Conservation (phyloP, 2,797 vertebrate genomes). For the Crypturellus tataupa region DNA sequence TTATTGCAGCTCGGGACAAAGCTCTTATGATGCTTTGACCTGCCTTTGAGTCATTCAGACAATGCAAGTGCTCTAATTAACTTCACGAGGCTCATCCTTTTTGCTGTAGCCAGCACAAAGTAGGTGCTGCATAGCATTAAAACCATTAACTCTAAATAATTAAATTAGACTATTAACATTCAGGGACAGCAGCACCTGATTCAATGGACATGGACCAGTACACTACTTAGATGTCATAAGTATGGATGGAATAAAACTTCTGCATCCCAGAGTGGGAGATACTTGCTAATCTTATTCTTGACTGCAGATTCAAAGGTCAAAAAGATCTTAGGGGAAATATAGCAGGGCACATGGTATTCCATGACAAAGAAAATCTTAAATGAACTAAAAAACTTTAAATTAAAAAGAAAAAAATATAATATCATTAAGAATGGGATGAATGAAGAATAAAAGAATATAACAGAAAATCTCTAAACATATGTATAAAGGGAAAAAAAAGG, state of each 20-base stretch:
- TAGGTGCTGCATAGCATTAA: background rate
- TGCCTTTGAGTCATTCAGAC: background rate
- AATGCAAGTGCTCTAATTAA: background rate
- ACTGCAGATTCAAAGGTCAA: slow-evolving; percentile 65
- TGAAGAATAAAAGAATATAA: background rate
- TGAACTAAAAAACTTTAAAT: slow-evolving; percentile 38
- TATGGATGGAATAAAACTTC: slow-evolving; percentile 29
- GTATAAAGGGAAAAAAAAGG: background rate
- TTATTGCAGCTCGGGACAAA: background rate
- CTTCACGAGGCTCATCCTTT: background rate
- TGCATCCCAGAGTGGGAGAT: slow-evolving; percentile 44
- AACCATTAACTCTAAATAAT: background rate
- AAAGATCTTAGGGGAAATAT: background rate
- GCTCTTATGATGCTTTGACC: background rate
- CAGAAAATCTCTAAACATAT: background rate
- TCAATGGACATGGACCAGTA: background rate
- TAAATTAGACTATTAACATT: slow-evolving; percentile 47
- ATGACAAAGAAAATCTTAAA: slow-evolving; percentile 40
- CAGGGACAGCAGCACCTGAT: slow-evolving; percentile 6
- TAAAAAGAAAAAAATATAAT: slow-evolving; percentile 17
- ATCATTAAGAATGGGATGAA: slow-evolving; percentile 32
- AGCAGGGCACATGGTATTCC: slow-evolving; percentile 24
- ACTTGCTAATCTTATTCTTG: slow-evolving; percentile 58
- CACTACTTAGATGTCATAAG: slow-evolving; percentile 24
- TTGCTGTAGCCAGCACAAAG: background rate